Evolutionary conservation across 2,113 vertebrate species (phyloP), one percentile per base, ranked within the genome.

Genomic region (western clawed frog (Xenopus tropicalis)): DNA sequence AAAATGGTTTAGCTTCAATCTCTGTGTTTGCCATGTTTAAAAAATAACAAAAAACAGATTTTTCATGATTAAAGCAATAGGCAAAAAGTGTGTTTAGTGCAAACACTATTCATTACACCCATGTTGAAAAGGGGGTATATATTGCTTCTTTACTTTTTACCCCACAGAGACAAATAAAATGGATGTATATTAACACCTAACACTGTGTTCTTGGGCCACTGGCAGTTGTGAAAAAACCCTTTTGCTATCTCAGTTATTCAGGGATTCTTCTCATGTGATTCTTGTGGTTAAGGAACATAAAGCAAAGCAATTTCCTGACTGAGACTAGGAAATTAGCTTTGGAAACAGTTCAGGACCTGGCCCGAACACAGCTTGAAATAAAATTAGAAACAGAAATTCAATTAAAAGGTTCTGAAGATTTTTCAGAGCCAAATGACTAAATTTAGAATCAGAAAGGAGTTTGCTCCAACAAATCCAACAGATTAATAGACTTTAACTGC

Each of bases 221-320:
- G 19, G 52, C 52, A 54, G 4, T n/a, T 9, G 4, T 54, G 52
- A 54, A 54, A 54, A 29, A 44, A 51, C 59, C 80, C 61, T 73
- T 63, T 59, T 66, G 75, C 77, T 61, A 78, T 14, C 66, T 66
- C 59, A 73, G 59, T 46, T 54, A 69, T 69, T 71, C 75, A 76
- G 66, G 78, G 73, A 59, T 51, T 78, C 82, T 48, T 72, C 83
- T 48, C 75, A 78, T 0, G 0, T 70, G 79, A 84, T 82, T 83
- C 83, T 65, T 83, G 78, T 79, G 71, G 72, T 79, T 80, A 77
- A 74, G 78, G 81, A 87, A 82, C 86, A 85, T 81, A 80, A 79
- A 77, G 81, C 80, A 83, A 81, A 86, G 85, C 82, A 83, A 87
- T 86, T 87, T 87, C 84, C 83, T 86, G 86, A 81, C 78, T 62